Base-by-base conservation (phyloP, 2,113 vertebrate species). In the Alligator sinensis region DNA sequence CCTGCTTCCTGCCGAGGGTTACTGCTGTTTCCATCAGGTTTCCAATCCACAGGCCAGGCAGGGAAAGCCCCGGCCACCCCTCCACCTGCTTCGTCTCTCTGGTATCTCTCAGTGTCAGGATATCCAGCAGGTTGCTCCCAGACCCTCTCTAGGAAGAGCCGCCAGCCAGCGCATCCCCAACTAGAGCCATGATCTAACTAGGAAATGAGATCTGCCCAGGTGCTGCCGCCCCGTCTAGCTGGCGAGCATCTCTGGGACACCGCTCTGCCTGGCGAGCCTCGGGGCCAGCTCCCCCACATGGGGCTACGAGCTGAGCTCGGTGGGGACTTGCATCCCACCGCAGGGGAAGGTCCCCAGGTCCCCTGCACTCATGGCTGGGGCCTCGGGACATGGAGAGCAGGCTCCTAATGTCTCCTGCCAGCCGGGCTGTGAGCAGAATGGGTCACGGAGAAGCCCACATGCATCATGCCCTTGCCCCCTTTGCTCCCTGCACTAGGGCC, bases 201-300 rank as follows among this genome's bases (percentile, higher is more conserved):
- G 85, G 93, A 96, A 94, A 86, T 86, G 94, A 88, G 88, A 95
- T 13, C 5, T 89, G 92, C 81, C 59, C 59, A 25, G 82, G 87
- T 89, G 89, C 87, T 92, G 87, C 5, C 78, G 86, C 95, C 91
- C 89, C 89, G 93, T 86, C 84, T 70, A 24, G 68, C 34, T 16
- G 27, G 62, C 64, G 72, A 72, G 59, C 59, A 34, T 80, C 88
- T 85, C 80, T 14, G 59, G 84, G 47, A 58, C 70, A 63, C 68
- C 16, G n/a, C 19, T 81, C 61, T 64, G 76, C 28, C 92, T 80
- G 68, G 87, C 91, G 89, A 96, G 61, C 87, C 91, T 70, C 60
- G 60, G 38, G 55, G 25, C 64, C 38, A 9, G 9, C 79, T 87
- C 18, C 54, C 55, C 25, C 17, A n/a, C 19, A 18, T 19, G 18